Conservation (phyloP, 23 tunicate genomes). For the Styela clava region DNA sequence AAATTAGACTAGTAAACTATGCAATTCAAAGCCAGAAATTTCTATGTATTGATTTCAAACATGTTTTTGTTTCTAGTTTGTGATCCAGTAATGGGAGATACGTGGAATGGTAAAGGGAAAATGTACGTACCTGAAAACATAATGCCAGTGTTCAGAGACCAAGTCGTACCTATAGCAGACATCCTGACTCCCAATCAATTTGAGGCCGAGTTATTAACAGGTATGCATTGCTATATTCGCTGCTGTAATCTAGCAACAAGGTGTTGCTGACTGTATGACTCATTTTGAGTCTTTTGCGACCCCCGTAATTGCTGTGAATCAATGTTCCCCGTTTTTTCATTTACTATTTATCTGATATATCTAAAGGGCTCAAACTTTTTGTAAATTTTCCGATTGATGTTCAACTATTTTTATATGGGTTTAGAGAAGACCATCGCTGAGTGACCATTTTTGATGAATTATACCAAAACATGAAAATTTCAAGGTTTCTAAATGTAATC, state of each 20-base stretch:
- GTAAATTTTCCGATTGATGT: too few relatives aligned
- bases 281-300: background rate
- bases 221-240: too few relatives aligned
- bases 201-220: conserved; percentile 84
- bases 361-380: too few relatives aligned
- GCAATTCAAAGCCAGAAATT: too few relatives aligned
- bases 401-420: too few relatives aligned
- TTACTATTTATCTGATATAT: background rate
- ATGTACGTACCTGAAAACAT: conserved; percentile 95
- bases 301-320: background rate
- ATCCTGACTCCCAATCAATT: conserved; percentile 88
- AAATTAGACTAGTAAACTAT: too few relatives aligned
- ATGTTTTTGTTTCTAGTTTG: conserved; percentile 79
- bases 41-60: background rate
- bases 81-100: conserved; percentile 97
- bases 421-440: too few relatives aligned
- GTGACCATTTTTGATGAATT: too few relatives aligned
- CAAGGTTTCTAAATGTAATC: too few relatives aligned
- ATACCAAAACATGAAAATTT: too few relatives aligned
- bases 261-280: background rate
- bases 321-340: background rate
- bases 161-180: conserved; percentile 87
- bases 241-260: background rate
- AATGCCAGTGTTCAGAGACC: conserved; percentile 69
- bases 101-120: conserved; percentile 83